phyloP scores from a whole-genome alignment of 1,140 invertebrate genomes.

The Ganaspis sp. region DNA sequence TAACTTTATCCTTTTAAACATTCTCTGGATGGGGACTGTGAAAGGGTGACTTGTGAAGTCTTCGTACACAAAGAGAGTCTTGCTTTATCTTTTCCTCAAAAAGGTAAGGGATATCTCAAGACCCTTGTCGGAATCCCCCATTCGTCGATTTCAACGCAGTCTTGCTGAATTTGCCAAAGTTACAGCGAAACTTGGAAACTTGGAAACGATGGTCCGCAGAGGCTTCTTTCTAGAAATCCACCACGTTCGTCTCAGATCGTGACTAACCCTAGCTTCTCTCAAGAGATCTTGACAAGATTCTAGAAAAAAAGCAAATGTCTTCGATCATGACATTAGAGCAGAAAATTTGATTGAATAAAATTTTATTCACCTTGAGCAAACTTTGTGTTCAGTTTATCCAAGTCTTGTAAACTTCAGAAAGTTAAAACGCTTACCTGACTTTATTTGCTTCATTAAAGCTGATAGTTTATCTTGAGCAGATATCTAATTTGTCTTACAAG shows the following conservation, averaged over 20 bases:
- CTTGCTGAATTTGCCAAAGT: slow-evolving; percentile 60
- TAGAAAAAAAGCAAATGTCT: background rate
- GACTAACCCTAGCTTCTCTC: slow-evolving; percentile 50
- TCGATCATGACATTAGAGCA: background rate
- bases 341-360: background rate
- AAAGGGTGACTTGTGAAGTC: slow-evolving; percentile 30
- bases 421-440: background rate
- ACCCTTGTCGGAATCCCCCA: slow-evolving; percentile 48
- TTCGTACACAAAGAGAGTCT: slow-evolving; percentile 44
- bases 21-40: slow-evolving; percentile 30
- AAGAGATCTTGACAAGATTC: slow-evolving; percentile 52
- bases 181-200: slow-evolving; percentile 65
- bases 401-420: background rate
- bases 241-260: slow-evolving; percentile 39
- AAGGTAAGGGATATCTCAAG: slow-evolving; percentile 42
- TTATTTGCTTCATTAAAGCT: background rate
- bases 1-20: slow-evolving; percentile 16
- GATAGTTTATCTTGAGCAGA: background rate
- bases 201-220: slow-evolving; percentile 61
- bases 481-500: background rate
- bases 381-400: background rate
- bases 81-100: slow-evolving; percentile 45
- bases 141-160: slow-evolving; percentile 60
- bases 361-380: background rate
- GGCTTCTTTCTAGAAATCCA: slow-evolving; percentile 55